phyloP scores from a whole-genome alignment of 2,888 invertebrate species.

The Physocephala rufipes region DNA sequence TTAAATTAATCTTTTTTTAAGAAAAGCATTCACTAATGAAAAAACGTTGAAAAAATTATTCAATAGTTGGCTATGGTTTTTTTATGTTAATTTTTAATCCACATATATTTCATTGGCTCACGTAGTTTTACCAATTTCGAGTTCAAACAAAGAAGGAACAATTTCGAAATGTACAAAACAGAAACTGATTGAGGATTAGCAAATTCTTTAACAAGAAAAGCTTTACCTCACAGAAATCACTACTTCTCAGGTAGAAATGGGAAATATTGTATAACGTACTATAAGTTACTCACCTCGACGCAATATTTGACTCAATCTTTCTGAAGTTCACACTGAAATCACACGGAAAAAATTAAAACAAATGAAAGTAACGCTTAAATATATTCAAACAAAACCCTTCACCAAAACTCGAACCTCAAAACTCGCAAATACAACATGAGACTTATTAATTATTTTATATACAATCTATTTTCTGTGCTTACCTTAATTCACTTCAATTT shows the following conservation, averaged over 20 bases:
- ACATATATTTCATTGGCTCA: not conserved
- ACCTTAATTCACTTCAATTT: constrained; percentile 26
- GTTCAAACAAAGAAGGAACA: not conserved
- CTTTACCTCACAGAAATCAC: constrained; percentile 13
- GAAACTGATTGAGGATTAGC: not conserved
- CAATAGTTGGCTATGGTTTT: constrained; percentile 32
- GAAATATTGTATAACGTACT: constrained; percentile 19
- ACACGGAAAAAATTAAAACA: not conserved
- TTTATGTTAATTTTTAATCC: constrained; percentile 7
- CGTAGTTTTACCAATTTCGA: not conserved
- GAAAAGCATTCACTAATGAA: too few species aligned
- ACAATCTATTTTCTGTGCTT: constrained; percentile 11
- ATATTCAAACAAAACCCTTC: constrained; percentile 19
- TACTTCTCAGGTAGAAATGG: not conserved
- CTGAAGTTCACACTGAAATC: constrained; percentile 28
- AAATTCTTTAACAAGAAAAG: not conserved
- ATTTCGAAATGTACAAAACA: not conserved
- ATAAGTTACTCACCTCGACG: constrained; percentile 29
- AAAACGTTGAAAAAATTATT: too few species aligned
- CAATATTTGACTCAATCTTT: constrained; percentile 28
- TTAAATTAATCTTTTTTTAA: too few species aligned
- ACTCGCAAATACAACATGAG: not conserved
- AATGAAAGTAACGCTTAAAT: constrained; percentile 24
- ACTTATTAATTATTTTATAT: constrained; percentile 28
- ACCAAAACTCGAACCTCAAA: constrained; percentile 22